A percentile compares a stretch with the other conserved stretches of the same genome.
Evolutionary conservation across 1,140 invertebrate species (phyloP).

Genomic region (Littorina saxatilis): DNA sequence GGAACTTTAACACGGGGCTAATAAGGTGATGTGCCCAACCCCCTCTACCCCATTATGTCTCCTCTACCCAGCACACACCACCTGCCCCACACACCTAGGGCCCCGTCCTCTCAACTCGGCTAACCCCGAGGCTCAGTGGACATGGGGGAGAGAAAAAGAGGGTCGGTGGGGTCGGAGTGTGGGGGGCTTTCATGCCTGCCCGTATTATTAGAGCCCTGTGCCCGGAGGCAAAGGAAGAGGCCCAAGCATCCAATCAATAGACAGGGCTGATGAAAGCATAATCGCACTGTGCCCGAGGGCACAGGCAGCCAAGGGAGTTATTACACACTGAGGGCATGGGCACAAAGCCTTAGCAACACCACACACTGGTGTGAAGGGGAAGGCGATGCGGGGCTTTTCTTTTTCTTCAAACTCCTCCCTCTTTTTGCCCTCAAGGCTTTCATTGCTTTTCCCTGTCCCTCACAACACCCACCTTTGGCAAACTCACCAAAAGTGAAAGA

Average conservation of each 20-base stretch:
- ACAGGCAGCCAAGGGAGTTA: constrained; percentile 11
- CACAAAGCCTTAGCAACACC: constrained; percentile 27
- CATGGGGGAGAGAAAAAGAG: not conserved
- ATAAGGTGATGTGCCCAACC: constrained; percentile 10
- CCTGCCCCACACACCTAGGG: constrained; percentile 27
- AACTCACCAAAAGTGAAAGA: too few species aligned
- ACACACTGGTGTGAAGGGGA: too few species aligned
- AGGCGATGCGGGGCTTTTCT: too few species aligned
- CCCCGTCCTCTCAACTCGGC: not conserved
- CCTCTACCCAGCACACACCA: not conserved
- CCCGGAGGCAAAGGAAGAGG: not conserved
- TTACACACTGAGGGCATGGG: constrained; percentile 16
- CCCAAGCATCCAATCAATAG: constrained; percentile 21
- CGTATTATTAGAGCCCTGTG: constrained; percentile 18
- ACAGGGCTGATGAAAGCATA: constrained; percentile 32
- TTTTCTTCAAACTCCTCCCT: too few species aligned
- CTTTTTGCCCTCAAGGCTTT: too few species aligned
- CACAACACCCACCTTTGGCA: not conserved
- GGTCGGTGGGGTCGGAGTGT: not conserved
- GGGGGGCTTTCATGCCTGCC: not conserved
- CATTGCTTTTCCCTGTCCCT: not conserved
- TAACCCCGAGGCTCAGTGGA: not conserved
- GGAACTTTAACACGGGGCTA: not conserved
- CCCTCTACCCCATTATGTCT: constrained; percentile 9
- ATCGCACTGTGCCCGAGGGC: constrained; percentile 12